Percentiles rank a stretch among this genome's conserved stretches.
Evolutionary conservation across 1,140 invertebrate species (phyloP).

Genomic region (Drosophila quadrilineata): DNA sequence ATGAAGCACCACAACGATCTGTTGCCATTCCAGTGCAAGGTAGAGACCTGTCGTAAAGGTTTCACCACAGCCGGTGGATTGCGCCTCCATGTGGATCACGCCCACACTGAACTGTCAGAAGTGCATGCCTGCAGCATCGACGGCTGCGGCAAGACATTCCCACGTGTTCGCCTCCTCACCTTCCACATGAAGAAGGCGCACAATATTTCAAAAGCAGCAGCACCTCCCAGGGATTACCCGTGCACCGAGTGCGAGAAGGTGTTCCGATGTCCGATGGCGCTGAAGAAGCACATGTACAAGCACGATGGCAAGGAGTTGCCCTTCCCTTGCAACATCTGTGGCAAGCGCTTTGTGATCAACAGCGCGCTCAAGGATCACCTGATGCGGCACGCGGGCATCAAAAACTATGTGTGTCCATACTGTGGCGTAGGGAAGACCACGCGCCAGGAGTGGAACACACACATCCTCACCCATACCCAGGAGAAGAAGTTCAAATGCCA

Average conservation of each 20-base stretch:
- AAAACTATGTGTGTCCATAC: conserved; percentile 77
- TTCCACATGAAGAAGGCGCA: conserved; percentile 76
- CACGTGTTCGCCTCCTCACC: conserved; percentile 70
- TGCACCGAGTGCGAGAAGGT: conserved; percentile 75
- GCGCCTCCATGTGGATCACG: conserved; percentile 70
- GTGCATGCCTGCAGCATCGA: conserved; percentile 62
- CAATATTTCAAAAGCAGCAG: conserved; percentile 66
- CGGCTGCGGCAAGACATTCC: conserved; percentile 71
- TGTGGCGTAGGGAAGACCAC: conserved; percentile 79
- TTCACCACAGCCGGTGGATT: conserved; percentile 73
- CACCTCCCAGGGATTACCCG: conserved; percentile 66
- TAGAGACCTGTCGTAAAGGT: conserved; percentile 68
- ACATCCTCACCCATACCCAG: conserved; percentile 74
- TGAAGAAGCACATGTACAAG: conserved; percentile 83
- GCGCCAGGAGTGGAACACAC: conserved; percentile 75
- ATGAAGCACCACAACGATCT: conserved; percentile 78
- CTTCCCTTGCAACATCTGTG: conserved; percentile 84
- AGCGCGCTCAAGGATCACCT: conserved; percentile 73
- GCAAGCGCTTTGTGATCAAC: conserved; percentile 79
- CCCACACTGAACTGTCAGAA: conserved; percentile 67
- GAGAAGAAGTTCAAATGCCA: conserved; percentile 79
- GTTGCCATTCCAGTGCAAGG: conserved; percentile 69
- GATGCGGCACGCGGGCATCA: conserved; percentile 77
- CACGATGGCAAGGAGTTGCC: conserved; percentile 83
- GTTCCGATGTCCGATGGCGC: conserved; percentile 73